Evolutionary conservation across 2,797 vertebrate species (phyloP).

Genomic region (Squalus acanthias): DNA sequence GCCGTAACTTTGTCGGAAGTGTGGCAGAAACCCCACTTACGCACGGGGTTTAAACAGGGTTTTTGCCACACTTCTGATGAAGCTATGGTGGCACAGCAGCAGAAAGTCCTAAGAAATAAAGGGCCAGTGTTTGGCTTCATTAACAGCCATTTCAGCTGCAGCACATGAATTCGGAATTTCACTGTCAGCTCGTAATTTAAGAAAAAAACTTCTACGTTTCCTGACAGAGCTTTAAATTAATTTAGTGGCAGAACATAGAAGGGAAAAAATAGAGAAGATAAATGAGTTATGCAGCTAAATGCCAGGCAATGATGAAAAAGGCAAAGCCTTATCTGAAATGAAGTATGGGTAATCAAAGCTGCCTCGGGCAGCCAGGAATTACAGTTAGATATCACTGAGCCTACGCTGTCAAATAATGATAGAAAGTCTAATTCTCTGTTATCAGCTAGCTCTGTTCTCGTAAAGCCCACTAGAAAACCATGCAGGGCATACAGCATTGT

Average conservation of each 20-base stretch:
- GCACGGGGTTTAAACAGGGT: neutral
- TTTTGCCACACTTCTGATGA: no score
- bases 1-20: neutral
- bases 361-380: neutral
- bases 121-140: neutral
- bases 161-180: neutral
- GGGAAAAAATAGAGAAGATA: neutral
- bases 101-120: neutral
- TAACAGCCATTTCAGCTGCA: neutral
- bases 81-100: neutral
- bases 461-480: neutral
- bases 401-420: conserved; percentile 3
- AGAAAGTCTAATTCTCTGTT: conserved; percentile 2
- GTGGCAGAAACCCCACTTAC: neutral
- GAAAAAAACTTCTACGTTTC: neutral
- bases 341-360: conserved; percentile 22
- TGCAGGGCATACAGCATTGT: neutral
- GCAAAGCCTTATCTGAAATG: conserved; percentile 32
- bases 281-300: conserved; percentile 14
- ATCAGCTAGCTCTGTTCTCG: neutral
- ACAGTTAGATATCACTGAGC: neutral
- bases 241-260: conserved; percentile 1
- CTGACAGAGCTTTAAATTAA: conserved; percentile 21
- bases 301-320: conserved; percentile 24
- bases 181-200: neutral